Percentiles rank a stretch among this genome's conserved stretches.
phyloP scores from a whole-genome alignment of 1,140 invertebrate species.

The Nephotettix cincticeps region DNA sequence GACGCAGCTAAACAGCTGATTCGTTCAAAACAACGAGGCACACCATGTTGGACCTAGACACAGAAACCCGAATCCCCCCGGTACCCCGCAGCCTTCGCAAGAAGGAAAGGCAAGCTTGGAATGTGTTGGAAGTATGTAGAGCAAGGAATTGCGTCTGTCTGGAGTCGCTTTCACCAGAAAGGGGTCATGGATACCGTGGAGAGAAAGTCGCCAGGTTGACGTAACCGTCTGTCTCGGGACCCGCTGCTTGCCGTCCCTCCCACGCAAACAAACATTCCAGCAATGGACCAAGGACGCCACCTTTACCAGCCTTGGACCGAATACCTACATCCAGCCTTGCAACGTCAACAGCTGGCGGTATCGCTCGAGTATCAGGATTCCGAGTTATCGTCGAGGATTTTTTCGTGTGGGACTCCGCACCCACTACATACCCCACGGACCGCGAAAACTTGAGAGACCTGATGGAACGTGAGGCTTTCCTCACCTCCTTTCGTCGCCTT shows the following conservation, averaged over 20 bases:
- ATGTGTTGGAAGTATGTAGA: background rate
- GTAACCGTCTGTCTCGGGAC: background rate
- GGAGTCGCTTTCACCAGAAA: background rate
- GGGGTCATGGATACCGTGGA: background rate
- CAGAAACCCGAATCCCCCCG: background rate
- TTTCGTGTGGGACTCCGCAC: too few relatives aligned
- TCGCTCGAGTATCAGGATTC: too few relatives aligned
- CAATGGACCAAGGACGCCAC: background rate
- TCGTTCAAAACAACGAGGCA: too few relatives aligned
- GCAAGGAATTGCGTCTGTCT: slow-evolving; percentile 4
- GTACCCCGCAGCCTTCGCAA: background rate
- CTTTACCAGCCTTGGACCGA: background rate
- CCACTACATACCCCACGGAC: too few relatives aligned
- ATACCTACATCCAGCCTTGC: background rate
- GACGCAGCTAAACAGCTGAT: too few relatives aligned
- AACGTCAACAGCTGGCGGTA: too few relatives aligned
- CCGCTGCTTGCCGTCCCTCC: background rate
- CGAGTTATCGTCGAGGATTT: too few relatives aligned
- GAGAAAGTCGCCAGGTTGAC: background rate
- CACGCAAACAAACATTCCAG: slow-evolving; percentile 5
- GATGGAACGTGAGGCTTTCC: too few relatives aligned
- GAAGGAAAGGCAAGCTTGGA: background rate
- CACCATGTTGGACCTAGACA: too few relatives aligned
- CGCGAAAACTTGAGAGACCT: too few relatives aligned
- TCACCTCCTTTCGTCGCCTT: too few relatives aligned